Evolutionary conservation across 1,140 invertebrate species (phyloP).

Genomic region (Cylas formicarius): DNA sequence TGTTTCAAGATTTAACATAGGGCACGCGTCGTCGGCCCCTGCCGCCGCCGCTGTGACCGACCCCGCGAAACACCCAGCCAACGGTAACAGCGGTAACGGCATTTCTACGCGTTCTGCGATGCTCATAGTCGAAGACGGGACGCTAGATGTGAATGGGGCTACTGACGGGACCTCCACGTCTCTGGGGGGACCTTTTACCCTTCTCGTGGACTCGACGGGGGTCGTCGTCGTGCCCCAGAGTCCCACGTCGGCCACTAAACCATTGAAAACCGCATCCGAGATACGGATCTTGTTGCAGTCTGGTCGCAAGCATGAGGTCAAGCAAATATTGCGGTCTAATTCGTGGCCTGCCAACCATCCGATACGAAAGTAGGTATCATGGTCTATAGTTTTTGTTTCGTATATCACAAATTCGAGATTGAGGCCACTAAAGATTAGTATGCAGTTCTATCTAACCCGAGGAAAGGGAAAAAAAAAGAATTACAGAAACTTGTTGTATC

Average conservation of each 20-base stretch:
- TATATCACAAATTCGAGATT: no score
- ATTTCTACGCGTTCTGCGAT: slow-evolving; percentile 16
- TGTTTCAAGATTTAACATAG: slow-evolving; percentile 42
- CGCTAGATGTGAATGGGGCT: slow-evolving; percentile 30
- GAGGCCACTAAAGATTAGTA: no score
- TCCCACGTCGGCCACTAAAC: slow-evolving; percentile 50
- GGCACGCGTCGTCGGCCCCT: slow-evolving; percentile 26
- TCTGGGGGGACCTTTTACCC: slow-evolving; percentile 24
- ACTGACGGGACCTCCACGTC: no score
- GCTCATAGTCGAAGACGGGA: slow-evolving; percentile 33
- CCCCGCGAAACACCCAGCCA: slow-evolving; percentile 7
- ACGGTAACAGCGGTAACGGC: neutral
- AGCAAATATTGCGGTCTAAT: slow-evolving; percentile 70
- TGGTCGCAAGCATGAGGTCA: slow-evolving; percentile 66
- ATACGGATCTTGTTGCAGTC: slow-evolving; percentile 62
- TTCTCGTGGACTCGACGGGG: slow-evolving; percentile 32
- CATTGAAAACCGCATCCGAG: slow-evolving; percentile 67
- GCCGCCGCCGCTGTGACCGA: slow-evolving; percentile 24
- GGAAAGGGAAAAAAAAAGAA: no score
- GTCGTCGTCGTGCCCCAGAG: slow-evolving; percentile 33
- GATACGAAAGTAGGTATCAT: slow-evolving; percentile 53
- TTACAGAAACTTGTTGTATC: no score
- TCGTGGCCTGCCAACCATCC: slow-evolving; percentile 73
- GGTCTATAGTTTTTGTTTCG: no score
- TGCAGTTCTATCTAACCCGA: no score